Percentiles rank a stretch among this genome's conserved stretches.
These are phyloP conservation scores for Oxyruncus cristatus DNA, from an alignment of 2,113 vertebrate genomes.

Conservation along the genomic window DNA sequence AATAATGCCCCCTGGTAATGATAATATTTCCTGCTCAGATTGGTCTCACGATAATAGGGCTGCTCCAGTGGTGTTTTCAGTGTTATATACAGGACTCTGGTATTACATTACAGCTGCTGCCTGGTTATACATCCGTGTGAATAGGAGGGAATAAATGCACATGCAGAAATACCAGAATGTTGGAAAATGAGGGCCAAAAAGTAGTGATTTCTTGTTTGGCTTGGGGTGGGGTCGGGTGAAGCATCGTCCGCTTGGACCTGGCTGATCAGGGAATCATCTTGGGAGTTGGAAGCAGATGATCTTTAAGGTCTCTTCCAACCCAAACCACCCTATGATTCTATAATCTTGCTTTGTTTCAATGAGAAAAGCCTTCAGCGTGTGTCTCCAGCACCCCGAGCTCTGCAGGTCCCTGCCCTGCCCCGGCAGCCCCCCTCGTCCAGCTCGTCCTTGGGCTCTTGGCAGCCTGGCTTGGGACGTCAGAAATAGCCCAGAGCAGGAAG, in stretches of 20 bases:
- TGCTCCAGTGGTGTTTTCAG: constrained; percentile 51
- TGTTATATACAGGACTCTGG: constrained; percentile 51
- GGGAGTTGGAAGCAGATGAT: neutral
- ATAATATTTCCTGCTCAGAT: constrained; percentile 68
- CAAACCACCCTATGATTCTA: neutral
- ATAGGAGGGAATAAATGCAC: constrained; percentile 10
- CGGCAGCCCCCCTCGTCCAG: neutral
- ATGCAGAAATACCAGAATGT: neutral
- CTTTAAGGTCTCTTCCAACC: neutral
- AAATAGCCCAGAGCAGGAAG: constrained; percentile 38
- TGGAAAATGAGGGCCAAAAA: neutral
- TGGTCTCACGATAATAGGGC: constrained; percentile 65
- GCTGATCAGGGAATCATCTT: neutral
- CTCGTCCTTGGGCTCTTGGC: neutral
- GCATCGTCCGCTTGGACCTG: rapidly evolving
- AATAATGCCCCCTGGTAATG: constrained; percentile 68
- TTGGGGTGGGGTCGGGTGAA: neutral
- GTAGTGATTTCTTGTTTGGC: neutral
- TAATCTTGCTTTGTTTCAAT: neutral
- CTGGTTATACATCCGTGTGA: constrained; percentile 47
- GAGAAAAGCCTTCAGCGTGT: neutral
- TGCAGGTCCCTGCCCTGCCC: neutral
- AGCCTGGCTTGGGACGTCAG: neutral
- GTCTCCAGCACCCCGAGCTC: rapidly evolving
- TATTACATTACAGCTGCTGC: constrained; percentile 67